Conservation (phyloP, 2,797 vertebrate genomes). For the Acipenser ruthenus region DNA sequence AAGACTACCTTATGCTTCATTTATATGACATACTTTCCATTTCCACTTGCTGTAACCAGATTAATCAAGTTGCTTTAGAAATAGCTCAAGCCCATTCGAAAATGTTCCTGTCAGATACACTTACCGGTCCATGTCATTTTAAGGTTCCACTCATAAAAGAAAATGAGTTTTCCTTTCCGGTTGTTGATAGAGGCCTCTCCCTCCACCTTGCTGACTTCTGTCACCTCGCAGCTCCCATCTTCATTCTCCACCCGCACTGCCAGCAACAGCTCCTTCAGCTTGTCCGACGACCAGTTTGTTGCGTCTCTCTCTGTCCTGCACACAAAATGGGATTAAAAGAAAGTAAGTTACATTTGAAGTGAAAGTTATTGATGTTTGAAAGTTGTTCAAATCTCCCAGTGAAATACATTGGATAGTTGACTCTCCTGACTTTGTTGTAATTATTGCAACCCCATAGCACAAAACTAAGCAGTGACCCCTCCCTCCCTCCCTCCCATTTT, state of each 20-base stretch:
- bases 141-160: slow-evolving; percentile 92
- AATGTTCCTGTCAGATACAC: slow-evolving; percentile 20
- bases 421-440: no score
- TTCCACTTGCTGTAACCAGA: not conserved
- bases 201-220: slow-evolving; percentile 82
- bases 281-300: slow-evolving; percentile 88
- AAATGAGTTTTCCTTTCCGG: slow-evolving; percentile 95
- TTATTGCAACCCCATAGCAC: no score
- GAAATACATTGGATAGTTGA: no score
- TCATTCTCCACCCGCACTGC: slow-evolving; percentile 70
- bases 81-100: not conserved
- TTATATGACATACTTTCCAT: no score
- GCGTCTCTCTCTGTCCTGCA: slow-evolving; percentile 92
- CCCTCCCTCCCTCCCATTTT: no score
- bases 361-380: no score
- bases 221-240: slow-evolving; percentile 83
- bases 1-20: no score
- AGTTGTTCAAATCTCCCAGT: no score
- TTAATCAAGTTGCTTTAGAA: not conserved
- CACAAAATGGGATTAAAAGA: not conserved
- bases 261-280: slow-evolving; percentile 77
- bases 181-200: slow-evolving; percentile 97
- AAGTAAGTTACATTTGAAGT: not conserved
- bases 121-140: slow-evolving; percentile 85
- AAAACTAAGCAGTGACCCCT: no score